These are phyloP conservation scores for Drosophila nr. perissopoda DNA, from an alignment of 2,888 invertebrate genomes.

Conservation along the genomic window DNA sequence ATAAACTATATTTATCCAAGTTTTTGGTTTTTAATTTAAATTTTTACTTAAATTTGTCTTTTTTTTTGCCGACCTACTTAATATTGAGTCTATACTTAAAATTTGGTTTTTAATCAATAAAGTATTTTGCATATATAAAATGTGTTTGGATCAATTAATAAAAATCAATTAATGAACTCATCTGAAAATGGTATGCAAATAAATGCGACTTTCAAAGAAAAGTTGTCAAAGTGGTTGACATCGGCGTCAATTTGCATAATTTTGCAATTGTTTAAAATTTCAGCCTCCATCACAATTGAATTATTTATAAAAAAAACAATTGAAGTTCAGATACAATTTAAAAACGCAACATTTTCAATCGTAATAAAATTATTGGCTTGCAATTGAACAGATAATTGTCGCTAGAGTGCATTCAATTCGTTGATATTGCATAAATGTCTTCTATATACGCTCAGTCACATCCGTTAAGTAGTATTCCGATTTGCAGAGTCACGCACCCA, in stretches of 20 bases:
- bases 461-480: not conserved
- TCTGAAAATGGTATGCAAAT: not conserved
- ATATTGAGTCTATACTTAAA: not conserved
- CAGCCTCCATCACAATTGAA: not conserved
- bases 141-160: not conserved
- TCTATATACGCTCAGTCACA: not conserved
- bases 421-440: not conserved
- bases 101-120: too few relatives aligned
- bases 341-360: not conserved
- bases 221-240: not conserved
- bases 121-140: not conserved
- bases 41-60: not conserved
- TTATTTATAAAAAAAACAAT: not conserved
- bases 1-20: not conserved
- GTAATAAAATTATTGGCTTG: not conserved
- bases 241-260: not conserved
- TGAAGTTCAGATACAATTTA: not conserved
- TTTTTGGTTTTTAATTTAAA: not conserved
- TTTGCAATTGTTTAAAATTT: not conserved
- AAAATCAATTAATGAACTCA: not conserved
- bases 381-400: not conserved
- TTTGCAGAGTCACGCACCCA: constrained; percentile 47
- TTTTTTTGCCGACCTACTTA: too few relatives aligned
- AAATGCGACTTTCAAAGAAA: not conserved
- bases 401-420: not conserved